Percentiles rank a stretch among this genome's conserved stretches.
Evolutionary conservation across 2,113 vertebrate species (phyloP).

Genomic region (Callocephalon fimbriatum): DNA sequence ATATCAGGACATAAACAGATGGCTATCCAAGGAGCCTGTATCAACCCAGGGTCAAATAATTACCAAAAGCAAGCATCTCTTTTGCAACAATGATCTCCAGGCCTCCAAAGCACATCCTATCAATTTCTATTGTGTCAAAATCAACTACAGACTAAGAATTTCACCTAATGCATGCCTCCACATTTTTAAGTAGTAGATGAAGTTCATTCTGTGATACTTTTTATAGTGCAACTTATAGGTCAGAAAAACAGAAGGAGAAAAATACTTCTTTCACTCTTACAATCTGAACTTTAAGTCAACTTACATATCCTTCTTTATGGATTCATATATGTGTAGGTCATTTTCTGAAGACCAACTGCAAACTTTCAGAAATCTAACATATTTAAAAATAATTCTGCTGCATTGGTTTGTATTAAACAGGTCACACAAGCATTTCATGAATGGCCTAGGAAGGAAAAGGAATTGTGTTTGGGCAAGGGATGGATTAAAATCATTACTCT

Average conservation of each 20-base stretch:
- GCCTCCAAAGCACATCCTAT: background rate
- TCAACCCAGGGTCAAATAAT: background rate
- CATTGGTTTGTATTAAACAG: background rate
- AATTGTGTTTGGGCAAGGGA: background rate
- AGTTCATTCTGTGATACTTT: conserved; percentile 64
- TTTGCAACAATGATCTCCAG: background rate
- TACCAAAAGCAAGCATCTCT: background rate
- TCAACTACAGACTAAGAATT: conserved; percentile 38
- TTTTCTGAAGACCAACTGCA: conserved; percentile 39
- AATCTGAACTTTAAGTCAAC: conserved; percentile 82
- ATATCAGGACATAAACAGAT: background rate
- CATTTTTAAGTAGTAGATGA: conserved; percentile 39
- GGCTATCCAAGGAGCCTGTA: background rate
- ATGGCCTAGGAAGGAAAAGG: background rate
- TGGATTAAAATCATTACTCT: background rate
- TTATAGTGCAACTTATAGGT: conserved; percentile 67
- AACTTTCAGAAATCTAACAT: background rate
- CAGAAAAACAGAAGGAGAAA: conserved; percentile 82
- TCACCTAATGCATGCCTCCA: conserved; percentile 23
- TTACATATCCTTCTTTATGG: conserved; percentile 71
- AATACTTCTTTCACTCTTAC: conserved; percentile 78
- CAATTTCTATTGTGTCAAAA: conserved; percentile 28
- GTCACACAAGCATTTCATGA: background rate
- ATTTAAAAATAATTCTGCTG: conserved; percentile 20
- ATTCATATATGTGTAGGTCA: conserved; percentile 75